Conservation (phyloP, 2,888 invertebrate species). For the Caenorhabditis sp. region DNA sequence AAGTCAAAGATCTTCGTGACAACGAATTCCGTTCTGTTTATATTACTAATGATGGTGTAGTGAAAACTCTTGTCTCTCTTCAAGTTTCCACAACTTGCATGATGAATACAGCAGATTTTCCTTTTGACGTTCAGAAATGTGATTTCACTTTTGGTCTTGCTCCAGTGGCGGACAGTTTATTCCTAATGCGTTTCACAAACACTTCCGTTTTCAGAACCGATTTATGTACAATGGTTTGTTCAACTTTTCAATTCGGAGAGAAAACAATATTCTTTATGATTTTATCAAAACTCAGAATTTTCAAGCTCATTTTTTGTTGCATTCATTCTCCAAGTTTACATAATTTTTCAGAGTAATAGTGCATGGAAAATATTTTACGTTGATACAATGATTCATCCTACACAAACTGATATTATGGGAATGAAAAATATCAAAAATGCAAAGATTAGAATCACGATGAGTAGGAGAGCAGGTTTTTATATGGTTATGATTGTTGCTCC, state of each 20-base stretch:
- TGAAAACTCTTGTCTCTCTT: not conserved
- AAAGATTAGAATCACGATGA: not conserved
- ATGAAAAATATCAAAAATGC: not conserved
- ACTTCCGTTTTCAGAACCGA: not conserved
- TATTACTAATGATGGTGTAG: not conserved
- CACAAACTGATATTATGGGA: not conserved
- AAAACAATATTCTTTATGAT: no score
- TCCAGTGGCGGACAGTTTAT: not conserved
- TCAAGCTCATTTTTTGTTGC: no score
- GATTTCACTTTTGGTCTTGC: not conserved
- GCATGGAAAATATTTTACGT: not conserved
- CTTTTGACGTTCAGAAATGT: not conserved
- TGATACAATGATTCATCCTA: not conserved
- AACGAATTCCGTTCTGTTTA: not conserved
- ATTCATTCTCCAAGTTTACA: not conserved
- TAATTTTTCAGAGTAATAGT: not conserved
- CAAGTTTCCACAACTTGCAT: not conserved
- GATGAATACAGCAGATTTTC: not conserved
- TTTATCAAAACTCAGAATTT: no score
- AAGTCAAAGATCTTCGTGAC: not conserved
- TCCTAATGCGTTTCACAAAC: no score
- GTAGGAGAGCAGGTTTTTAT: not conserved
- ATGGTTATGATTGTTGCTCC: not conserved
- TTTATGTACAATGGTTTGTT: not conserved
- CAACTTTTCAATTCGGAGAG: no score